These are phyloP conservation scores for Centropristis striata DNA, from an alignment of 2,113 vertebrate species.

Conservation along the genomic window DNA sequence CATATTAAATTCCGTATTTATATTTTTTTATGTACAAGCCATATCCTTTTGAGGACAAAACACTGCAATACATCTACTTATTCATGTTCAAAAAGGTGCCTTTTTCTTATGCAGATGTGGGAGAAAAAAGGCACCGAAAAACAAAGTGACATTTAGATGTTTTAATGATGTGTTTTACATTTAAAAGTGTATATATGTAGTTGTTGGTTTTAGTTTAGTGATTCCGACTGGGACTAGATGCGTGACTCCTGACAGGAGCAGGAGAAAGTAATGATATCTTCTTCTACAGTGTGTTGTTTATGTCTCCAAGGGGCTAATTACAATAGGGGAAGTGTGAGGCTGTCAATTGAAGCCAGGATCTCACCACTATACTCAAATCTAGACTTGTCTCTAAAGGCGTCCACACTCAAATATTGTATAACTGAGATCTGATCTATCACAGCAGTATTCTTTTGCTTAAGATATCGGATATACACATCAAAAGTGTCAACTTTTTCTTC, in stretches of 20 bases:
- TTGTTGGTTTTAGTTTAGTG: slow-evolving; percentile 59
- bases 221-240: slow-evolving; percentile 58
- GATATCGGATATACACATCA: slow-evolving; percentile 26
- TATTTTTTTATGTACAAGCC: slow-evolving; percentile 39
- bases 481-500: slow-evolving; percentile 4
- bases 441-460: slow-evolving; percentile 18
- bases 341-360: slow-evolving; percentile 67
- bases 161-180: slow-evolving; percentile 65
- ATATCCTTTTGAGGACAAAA: slow-evolving; percentile 32
- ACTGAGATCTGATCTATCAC: slow-evolving; percentile 22
- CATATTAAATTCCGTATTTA: slow-evolving; percentile 55
- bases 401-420: slow-evolving; percentile 35
- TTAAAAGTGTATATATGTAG: slow-evolving; percentile 48
- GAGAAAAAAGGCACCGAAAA: slow-evolving; percentile 23
- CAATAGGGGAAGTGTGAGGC: slow-evolving; percentile 66
- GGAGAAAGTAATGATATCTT: slow-evolving; percentile 75
- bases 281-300: slow-evolving; percentile 59
- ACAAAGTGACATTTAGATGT: slow-evolving; percentile 48
- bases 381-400: slow-evolving; percentile 45
- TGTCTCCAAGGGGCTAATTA: slow-evolving; percentile 85
- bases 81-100: slow-evolving; percentile 35
- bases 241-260: slow-evolving; percentile 62
- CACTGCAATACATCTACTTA: not conserved
- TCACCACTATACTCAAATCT: slow-evolving; percentile 44
- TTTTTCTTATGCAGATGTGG: slow-evolving; percentile 16